phyloP scores from a whole-genome alignment of 1,140 invertebrate species.

The Zaprionus tsacasi region DNA sequence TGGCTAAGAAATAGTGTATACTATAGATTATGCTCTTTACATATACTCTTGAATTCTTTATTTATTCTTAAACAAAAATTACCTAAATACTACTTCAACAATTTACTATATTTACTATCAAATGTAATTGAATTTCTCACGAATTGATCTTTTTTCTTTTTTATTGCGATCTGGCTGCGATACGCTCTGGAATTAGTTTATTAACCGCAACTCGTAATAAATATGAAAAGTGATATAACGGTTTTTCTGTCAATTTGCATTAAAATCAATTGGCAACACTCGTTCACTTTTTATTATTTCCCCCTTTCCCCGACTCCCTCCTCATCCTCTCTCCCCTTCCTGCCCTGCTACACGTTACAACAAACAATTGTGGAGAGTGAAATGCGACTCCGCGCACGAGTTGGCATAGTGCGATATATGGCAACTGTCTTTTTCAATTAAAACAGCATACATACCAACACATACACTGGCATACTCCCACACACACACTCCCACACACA shows the following conservation, averaged over 20 bases:
- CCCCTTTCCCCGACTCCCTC: too few species aligned
- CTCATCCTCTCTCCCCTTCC: not conserved
- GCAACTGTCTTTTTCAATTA: constrained; percentile 74
- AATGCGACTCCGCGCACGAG: constrained; percentile 2
- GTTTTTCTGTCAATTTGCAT: constrained; percentile 49
- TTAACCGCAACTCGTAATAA: constrained; percentile 20
- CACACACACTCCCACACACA: constrained; percentile 5
- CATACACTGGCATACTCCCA: constrained; percentile 9
- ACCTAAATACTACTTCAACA: too few species aligned
- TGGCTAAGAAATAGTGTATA: too few species aligned
- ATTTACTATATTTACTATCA: too few species aligned
- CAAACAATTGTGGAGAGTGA: constrained; percentile 15
- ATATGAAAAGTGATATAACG: constrained; percentile 32
- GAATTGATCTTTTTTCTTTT: too few species aligned
- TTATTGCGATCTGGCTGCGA: not conserved
- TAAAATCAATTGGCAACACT: constrained; percentile 38
- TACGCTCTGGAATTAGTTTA: constrained; percentile 17
- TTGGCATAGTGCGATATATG: constrained; percentile 18
- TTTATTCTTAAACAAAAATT: too few species aligned
- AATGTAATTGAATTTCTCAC: too few species aligned
- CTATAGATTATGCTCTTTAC: too few species aligned
- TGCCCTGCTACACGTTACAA: not conserved
- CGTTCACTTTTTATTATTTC: constrained; percentile 15
- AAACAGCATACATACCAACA: constrained; percentile 25
- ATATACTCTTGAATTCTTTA: too few species aligned